These are phyloP conservation scores for Nomada goodeniana DNA, from an alignment of 2,888 invertebrate species.

Conservation along the genomic window DNA sequence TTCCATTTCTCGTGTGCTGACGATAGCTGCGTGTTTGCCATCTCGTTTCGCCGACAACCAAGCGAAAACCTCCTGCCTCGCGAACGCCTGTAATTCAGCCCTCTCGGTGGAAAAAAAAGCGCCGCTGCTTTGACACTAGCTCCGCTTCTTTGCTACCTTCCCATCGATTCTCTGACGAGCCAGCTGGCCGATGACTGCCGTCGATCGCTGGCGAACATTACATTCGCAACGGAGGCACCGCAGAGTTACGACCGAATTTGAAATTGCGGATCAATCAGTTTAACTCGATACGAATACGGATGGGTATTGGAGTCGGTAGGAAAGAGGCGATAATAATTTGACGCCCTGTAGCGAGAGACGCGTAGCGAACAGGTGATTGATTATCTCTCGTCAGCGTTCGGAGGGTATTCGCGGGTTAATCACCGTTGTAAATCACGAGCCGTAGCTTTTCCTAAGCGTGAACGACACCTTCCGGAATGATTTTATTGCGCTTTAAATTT, in stretches of 20 bases:
- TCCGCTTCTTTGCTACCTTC: background rate
- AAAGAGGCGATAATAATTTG: conserved; percentile 6
- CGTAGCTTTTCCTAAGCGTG: conserved; percentile 22
- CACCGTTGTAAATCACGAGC: conserved; percentile 48
- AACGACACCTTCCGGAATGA: conserved; percentile 42
- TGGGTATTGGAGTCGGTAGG: background rate
- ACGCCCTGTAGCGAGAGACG: conserved; percentile 10
- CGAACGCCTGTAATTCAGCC: conserved; percentile 23
- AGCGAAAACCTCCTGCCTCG: conserved; percentile 46
- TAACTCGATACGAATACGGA: no score
- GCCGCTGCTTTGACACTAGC: conserved; percentile 28
- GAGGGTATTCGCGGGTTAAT: conserved; percentile 32
- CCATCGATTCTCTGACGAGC: conserved; percentile 10
- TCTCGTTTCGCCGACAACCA: conserved; percentile 29
- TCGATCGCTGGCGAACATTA: no score
- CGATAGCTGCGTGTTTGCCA: conserved; percentile 52
- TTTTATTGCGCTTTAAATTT: conserved; percentile 62
- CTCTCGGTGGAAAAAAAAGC: conserved; percentile 8
- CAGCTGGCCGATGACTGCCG: no score
- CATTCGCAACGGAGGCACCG: no score
- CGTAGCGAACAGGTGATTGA: conserved; percentile 30
- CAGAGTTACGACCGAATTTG: no score
- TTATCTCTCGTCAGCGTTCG: conserved; percentile 29
- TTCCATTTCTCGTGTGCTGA: conserved; percentile 80
- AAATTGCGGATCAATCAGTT: no score